Percentiles rank a stretch among this genome's conserved stretches.
phyloP scores from a whole-genome alignment of 2,113 vertebrate genomes.

The Chlorocebus sabaeus region DNA sequence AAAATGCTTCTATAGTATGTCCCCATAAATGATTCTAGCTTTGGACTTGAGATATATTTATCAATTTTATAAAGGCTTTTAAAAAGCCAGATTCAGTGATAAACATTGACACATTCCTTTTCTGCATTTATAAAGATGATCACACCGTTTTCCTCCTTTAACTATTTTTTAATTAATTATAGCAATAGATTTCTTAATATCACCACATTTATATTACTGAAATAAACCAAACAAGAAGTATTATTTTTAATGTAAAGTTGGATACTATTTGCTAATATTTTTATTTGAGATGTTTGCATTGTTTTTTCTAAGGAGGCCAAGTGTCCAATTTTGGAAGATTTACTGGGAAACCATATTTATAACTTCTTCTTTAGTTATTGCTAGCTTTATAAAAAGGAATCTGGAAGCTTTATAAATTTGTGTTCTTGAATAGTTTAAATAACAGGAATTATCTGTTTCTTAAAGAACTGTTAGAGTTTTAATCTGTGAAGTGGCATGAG shows the following conservation, averaged over 20 bases:
- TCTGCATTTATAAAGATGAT: neutral
- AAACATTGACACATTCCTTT: conserved; percentile 1
- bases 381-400: conserved; percentile 1
- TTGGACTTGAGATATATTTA: neutral
- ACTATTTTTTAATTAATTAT: conserved; percentile 40
- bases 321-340: neutral
- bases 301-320: conserved; percentile 22
- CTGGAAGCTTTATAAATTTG: neutral
- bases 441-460: neutral
- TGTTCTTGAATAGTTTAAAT: conserved; percentile 2
- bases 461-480: conserved; percentile 41
- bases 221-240: neutral
- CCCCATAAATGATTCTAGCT: neutral
- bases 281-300: conserved; percentile 12
- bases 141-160: neutral
- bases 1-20: conserved; percentile 23
- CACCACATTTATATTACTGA: neutral
- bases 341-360: neutral
- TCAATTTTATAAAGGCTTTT: conserved; percentile 38
- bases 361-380: neutral
- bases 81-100: neutral
- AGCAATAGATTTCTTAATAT: conserved; percentile 13
- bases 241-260: neutral
- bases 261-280: conserved; percentile 9
- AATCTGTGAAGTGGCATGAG: neutral